phyloP scores from a whole-genome alignment of 2,113 vertebrate genomes.

The Phainopepla nitens region DNA sequence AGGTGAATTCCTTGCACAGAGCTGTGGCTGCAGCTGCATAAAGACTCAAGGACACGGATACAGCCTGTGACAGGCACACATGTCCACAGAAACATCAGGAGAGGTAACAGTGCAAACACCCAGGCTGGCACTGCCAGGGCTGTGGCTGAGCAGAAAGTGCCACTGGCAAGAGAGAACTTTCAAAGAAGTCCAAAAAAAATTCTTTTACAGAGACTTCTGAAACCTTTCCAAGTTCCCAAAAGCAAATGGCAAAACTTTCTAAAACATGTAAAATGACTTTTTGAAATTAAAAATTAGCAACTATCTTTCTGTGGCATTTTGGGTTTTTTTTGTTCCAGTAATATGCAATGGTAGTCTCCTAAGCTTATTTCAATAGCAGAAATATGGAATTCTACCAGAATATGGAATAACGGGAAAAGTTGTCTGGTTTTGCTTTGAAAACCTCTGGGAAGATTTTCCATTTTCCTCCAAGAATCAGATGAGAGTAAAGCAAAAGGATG shows the following conservation, averaged over 20 bases:
- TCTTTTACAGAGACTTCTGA: background rate
- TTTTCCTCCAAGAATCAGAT: background rate
- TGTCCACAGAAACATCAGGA: fast-evolving
- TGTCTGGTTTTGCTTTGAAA: background rate
- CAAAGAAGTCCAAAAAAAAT: fast-evolving
- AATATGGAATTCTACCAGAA: background rate
- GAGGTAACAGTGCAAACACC: background rate
- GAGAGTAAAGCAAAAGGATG: background rate
- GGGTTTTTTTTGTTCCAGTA: background rate
- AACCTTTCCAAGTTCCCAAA: background rate
- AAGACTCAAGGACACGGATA: background rate
- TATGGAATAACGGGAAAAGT: background rate
- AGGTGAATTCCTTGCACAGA: background rate
- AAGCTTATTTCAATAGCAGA: background rate
- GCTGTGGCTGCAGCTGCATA: background rate
- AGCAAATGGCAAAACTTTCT: background rate
- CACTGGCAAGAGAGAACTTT: background rate
- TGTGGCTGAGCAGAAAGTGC: background rate
- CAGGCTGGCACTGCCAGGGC: background rate
- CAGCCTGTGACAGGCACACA: fast-evolving
- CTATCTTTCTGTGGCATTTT: background rate
- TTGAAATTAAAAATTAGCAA: background rate
- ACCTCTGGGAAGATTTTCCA: background rate
- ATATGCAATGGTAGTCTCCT: background rate
- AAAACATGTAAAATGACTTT: background rate